A percentile compares a stretch with the other conserved stretches of the same genome.
Evolutionary conservation across 2,797 vertebrate species (phyloP).

Genomic region (Falco biarmicus): DNA sequence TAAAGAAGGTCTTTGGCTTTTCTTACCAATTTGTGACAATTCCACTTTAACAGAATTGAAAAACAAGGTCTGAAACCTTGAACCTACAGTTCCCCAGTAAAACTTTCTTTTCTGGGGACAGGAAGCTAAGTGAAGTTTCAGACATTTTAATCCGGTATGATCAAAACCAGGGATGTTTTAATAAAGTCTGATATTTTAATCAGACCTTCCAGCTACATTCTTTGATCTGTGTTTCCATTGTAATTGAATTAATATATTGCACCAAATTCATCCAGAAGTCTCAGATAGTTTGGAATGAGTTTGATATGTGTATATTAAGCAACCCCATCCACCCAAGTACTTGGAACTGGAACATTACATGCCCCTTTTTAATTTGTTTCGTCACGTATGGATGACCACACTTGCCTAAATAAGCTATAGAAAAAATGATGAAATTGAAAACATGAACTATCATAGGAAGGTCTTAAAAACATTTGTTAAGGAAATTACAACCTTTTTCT

Average conservation of each 20-base stretch:
- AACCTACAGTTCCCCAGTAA: not conserved
- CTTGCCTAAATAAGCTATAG: constrained; percentile 53
- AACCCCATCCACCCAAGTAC: not conserved
- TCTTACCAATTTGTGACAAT: not conserved
- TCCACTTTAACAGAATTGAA: not conserved
- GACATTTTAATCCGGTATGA: constrained; percentile 9
- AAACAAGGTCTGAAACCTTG: not conserved
- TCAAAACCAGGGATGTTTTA: constrained; percentile 24
- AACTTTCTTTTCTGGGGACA: not conserved
- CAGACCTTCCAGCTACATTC: constrained; percentile 45
- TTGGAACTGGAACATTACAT: constrained; percentile 1
- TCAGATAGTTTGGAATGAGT: not conserved
- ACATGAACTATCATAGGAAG: constrained; percentile 1
- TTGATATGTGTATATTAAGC: constrained; percentile 26
- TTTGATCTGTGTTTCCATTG: constrained; percentile 33
- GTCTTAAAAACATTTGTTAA: constrained; percentile 57
- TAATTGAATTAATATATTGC: constrained; percentile 42
- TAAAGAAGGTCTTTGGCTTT: not conserved
- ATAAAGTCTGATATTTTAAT: constrained; percentile 36
- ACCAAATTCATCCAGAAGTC: constrained; percentile 19
- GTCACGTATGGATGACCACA: not conserved
- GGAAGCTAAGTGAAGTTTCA: constrained; percentile 11
- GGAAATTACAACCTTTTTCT: constrained; percentile 63
- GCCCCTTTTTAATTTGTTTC: constrained; percentile 40
- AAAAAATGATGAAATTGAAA: constrained; percentile 43